Conservation (phyloP, 2,797 vertebrate genomes). For the Sebastes diploproa region DNA sequence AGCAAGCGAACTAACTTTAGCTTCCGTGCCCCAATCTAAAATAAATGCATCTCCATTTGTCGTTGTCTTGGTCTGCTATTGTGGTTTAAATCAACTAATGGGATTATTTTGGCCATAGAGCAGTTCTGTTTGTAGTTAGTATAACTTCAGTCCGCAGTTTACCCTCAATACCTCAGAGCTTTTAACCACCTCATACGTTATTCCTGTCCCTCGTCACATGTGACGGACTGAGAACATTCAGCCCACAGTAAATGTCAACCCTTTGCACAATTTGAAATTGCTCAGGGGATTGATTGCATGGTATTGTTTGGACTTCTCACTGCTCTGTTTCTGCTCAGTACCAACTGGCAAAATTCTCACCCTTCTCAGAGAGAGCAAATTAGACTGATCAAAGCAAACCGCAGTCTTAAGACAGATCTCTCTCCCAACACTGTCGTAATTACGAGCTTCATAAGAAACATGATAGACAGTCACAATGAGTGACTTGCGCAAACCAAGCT, state of each 20-base stretch:
- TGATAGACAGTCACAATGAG: slow-evolving; percentile 65
- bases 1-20: not conserved
- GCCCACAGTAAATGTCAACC: slow-evolving; percentile 22
- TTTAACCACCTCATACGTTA: slow-evolving; percentile 24
- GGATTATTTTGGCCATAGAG: slow-evolving; percentile 24
- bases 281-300: slow-evolving; percentile 37
- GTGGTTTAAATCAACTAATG: slow-evolving; percentile 23
- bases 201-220: not conserved
- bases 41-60: not conserved
- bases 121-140: slow-evolving; percentile 21
- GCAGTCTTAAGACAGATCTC: slow-evolving; percentile 58
- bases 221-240: not conserved
- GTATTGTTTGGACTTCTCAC: slow-evolving; percentile 19
- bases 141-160: slow-evolving; percentile 3
- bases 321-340: slow-evolving; percentile 43
- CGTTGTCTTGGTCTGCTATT: not conserved
- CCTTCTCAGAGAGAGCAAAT: slow-evolving; percentile 41
- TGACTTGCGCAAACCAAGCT: slow-evolving; percentile 69
- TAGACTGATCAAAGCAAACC: slow-evolving; percentile 72
- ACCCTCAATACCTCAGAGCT: not conserved
- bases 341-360: slow-evolving; percentile 43
- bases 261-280: slow-evolving; percentile 48
- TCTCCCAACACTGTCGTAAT: slow-evolving; percentile 60
- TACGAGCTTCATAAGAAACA: slow-evolving; percentile 63
- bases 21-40: not conserved